Evolutionary conservation across 2,113 vertebrate species (phyloP).

Genomic region (Pagrus major): DNA sequence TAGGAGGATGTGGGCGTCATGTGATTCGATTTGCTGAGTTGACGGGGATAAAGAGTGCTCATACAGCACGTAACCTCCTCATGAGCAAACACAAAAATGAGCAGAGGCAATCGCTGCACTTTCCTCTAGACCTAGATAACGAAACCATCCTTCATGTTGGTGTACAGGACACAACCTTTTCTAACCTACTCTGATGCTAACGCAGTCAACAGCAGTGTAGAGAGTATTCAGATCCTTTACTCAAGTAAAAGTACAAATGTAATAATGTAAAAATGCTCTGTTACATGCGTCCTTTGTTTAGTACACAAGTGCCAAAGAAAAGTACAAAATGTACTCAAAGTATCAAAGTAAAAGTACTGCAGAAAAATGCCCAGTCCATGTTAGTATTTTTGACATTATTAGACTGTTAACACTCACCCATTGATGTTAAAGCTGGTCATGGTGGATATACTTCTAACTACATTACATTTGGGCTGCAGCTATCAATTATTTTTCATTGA

Average conservation of each 20-base stretch:
- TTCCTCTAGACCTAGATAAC: conserved; percentile 20
- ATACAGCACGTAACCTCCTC: conserved; percentile 55
- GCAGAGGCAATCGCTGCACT: conserved; percentile 7
- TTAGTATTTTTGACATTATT: too few relatives aligned
- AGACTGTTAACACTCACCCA: too few relatives aligned
- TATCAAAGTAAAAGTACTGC: too few relatives aligned
- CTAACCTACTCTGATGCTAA: not conserved
- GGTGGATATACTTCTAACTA: too few relatives aligned
- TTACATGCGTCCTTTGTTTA: too few relatives aligned
- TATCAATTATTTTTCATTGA: not conserved
- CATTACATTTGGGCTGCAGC: not conserved
- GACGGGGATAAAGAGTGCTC: conserved; percentile 52
- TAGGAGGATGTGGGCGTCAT: conserved; percentile 76
- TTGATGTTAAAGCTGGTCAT: too few relatives aligned
- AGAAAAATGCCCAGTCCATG: too few relatives aligned
- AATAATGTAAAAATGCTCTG: too few relatives aligned
- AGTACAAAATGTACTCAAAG: too few relatives aligned
- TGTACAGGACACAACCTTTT: not conserved
- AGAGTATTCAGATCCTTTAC: not conserved
- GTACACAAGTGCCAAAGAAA: not conserved
- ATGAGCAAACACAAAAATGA: conserved; percentile 40
- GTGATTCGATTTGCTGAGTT: conserved; percentile 74
- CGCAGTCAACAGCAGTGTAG: not conserved
- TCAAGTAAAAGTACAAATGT: not conserved
- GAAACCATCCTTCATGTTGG: conserved; percentile 4